Base-by-base conservation (phyloP, 35 echinoderm and acorn worm genomes). In the Lytechinus pictus region DNA sequence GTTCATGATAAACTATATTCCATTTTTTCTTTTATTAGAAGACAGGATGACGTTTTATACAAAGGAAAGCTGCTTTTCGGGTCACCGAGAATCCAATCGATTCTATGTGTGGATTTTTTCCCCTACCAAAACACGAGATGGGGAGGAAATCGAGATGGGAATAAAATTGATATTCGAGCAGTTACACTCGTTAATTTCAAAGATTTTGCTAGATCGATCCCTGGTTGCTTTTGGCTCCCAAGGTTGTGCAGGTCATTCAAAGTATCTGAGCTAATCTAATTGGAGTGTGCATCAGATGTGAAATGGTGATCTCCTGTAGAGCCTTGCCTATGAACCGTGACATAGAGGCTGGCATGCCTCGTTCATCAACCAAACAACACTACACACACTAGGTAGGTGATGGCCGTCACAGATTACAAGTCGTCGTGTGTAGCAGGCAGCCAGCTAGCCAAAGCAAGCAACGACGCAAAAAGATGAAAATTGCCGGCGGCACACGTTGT, bases 341-440 rank as follows among this genome's bases (percentile, higher is more conserved):
- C 92, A 93, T 93, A 54, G 52, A 93, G 92, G 92, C 92, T 27
- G 92, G 54, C 92, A 93, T 93, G 92, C 54, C 54, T 93, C 92
- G 88, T 90, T 90, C 92, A 93, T 93, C 92, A 93, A 55, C 52
- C 92, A 93, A 93, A 93, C 33, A 44, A 44, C 92, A 93, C 52
- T 93, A 57, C 12, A 54, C 92, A 93, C 92, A 55, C 28, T 54
- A 90, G 52, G 28, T 90, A 9, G 28, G 88, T 44, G 52, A 54
- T 44, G 88, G 88, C n/a, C 52, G 88, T 90, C 66, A 33, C 52
- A 90, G 88, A 44, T 52, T 90, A 90, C 88, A 90, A 54, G 28
- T 44, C 33, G 33, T 44, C 33, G 33, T 10, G 13, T 90, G 52
- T 29, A 90, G 88, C 88, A 89, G 28, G 33, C 33, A 44, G 33